These are phyloP conservation scores for Mobula birostris DNA, from an alignment of 2,113 vertebrate genomes.

Conservation along the genomic window DNA sequence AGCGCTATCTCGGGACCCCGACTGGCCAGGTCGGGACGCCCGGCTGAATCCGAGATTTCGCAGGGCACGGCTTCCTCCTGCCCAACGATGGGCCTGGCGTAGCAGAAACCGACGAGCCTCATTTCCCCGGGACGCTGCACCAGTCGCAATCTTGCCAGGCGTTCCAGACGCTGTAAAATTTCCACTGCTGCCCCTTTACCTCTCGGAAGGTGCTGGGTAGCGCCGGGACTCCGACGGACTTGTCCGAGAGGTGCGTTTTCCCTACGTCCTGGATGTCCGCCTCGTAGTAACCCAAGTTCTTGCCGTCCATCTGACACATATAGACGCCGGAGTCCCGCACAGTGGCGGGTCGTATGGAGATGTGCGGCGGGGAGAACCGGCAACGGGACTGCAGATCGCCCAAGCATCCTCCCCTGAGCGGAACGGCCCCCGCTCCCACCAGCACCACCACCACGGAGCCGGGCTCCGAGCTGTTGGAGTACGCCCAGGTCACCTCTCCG, in stretches of 20 bases:
- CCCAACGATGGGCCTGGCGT: background rate
- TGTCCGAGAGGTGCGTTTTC: constrained; percentile 42
- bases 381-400: background rate
- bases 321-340: constrained; percentile 45
- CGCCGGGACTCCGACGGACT: constrained; percentile 36
- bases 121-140: constrained; percentile 38
- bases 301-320: constrained; percentile 37
- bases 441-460: background rate
- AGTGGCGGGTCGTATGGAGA: constrained; percentile 42
- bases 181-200: background rate
- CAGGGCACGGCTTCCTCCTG: constrained; percentile 40
- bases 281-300: constrained; percentile 42
- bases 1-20: constrained; percentile 45
- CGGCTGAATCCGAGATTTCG: constrained; percentile 37
- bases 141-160: constrained; percentile 49
- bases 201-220: constrained; percentile 40
- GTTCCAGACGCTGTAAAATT: constrained; percentile 48
- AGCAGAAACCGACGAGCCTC: constrained; percentile 49
- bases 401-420: rapidly evolving
- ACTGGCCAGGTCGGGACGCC: background rate
- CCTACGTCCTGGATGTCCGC: constrained; percentile 47
- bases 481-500: constrained; percentile 39
- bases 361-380: constrained; percentile 22
- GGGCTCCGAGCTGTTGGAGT: constrained; percentile 39
- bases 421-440: background rate